phyloP scores from a whole-genome alignment of 2,888 invertebrate genomes.

The Molorchus minor region DNA sequence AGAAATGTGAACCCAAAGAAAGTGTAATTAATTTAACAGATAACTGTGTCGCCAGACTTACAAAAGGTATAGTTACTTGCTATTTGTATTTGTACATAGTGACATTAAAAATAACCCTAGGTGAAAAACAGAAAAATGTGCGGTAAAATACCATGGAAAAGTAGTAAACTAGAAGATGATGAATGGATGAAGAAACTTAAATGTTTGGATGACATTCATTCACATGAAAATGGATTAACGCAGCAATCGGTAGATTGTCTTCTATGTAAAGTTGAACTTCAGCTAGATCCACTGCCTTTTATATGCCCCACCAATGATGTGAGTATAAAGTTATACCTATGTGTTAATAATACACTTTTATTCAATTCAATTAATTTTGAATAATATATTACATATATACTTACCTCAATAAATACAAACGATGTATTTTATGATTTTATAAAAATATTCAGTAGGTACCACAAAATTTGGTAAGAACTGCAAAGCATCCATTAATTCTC shows the following conservation, averaged over 20 bases:
- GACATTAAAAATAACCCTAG: slow-evolving; percentile 2
- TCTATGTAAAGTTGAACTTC: slow-evolving; percentile 41
- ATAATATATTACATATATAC: no score
- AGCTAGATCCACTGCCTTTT: slow-evolving; percentile 32
- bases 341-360: no score
- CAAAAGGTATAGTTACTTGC: slow-evolving; percentile 40
- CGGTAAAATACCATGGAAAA: slow-evolving; percentile 18
- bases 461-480: no score
- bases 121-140: slow-evolving; percentile 2
- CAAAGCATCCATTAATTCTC: no score
- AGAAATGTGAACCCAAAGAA: slow-evolving; percentile 27
- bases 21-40: slow-evolving; percentile 54
- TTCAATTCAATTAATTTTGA: no score
- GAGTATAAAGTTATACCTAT: no score
- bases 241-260: slow-evolving; percentile 45
- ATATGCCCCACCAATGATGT: slow-evolving; percentile 44
- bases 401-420: no score
- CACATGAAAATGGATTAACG: slow-evolving; percentile 63
- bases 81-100: slow-evolving; percentile 8
- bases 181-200: slow-evolving; percentile 45
- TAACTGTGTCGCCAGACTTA: slow-evolving; percentile 46
- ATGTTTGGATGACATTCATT: slow-evolving; percentile 65
- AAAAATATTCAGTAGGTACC: no score
- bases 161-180: slow-evolving; percentile 31
- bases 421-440: no score